Conservation (phyloP, 2,797 vertebrate species). For the Anabas testudineus region DNA sequence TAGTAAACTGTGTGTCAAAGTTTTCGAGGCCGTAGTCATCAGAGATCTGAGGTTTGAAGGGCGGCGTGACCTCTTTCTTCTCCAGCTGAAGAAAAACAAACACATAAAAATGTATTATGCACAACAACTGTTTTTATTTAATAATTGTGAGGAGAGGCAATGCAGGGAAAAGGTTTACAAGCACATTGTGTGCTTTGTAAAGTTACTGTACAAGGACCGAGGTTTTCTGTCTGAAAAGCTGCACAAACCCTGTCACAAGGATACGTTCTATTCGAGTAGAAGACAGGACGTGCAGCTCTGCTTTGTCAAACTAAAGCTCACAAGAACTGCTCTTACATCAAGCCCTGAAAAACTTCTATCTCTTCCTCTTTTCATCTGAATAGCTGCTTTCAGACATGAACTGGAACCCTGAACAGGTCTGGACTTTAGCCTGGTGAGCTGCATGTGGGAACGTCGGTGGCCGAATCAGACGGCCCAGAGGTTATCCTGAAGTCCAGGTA, state of each 20-base stretch:
- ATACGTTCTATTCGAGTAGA: too few species aligned
- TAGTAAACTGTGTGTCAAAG: constrained; percentile 99
- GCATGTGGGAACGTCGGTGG: too few species aligned
- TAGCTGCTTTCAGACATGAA: too few species aligned
- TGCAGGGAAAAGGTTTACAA: neutral
- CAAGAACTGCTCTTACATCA: neutral
- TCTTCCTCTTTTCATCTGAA: too few species aligned
- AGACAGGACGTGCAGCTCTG: neutral
- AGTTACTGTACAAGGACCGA: neutral
- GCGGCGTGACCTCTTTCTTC: constrained; percentile 93
- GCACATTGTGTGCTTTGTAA: neutral
- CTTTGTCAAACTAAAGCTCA: neutral
- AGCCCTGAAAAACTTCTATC: neutral
- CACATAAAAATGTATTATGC: constrained; percentile 22
- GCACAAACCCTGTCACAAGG: neutral
- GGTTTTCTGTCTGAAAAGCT: neutral
- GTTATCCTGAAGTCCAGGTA: too few species aligned
- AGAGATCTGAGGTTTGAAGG: constrained; percentile 96
- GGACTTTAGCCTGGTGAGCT: too few species aligned
- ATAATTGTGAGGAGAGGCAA: neutral
- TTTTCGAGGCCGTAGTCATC: constrained; percentile 98
- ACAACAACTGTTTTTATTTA: constrained; percentile 13
- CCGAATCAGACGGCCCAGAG: too few species aligned
- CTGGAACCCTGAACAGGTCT: too few species aligned
- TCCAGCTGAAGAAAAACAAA: constrained; percentile 88